Base-by-base conservation (phyloP, 1,140 invertebrate genomes). In the Sitodiplosis mosellana region DNA sequence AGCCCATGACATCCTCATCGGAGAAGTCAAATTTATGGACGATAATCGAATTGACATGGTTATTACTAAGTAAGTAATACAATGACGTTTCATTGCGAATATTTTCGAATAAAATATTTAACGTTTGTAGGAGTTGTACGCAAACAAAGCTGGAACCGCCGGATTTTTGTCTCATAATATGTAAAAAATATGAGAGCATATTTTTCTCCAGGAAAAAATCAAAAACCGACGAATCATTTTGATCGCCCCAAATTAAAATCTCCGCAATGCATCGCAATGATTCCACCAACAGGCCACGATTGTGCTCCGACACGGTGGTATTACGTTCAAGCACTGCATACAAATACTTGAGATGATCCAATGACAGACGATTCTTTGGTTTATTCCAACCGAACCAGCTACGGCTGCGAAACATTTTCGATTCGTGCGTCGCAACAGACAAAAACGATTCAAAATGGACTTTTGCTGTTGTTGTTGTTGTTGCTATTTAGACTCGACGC, bases 1-100 rank as follows among this genome's bases (percentile, higher is more conserved):
- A 99, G 5, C 94, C 95, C 91, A 99, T 97, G 2, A 99, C 92
- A 76, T 99, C 96, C 70, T 99, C 96, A 70, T 99, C 94, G 14
- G 89, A 92, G 60, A 99, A 96, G 66, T 99, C 95, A 76, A 99
- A 99, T 69, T 96, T 96, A 68, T 99, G 94, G 36, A 94, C 87
- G 62, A 99, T 99, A 59, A 99, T 99, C 33, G 87, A 92, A 69
- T 99, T 99, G 17, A 99, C 92, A 73, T 99, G 93, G 69, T 99
- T 99, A 68, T 99, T 99, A 58, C 93, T 98, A 15, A 99, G 70
- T 48, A 99, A 71, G 70, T 98, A 99, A 83, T 99, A 99, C 46
- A 99, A 69, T 42, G 93, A 97, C 33, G 94, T 99, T 71, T 98
- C 93, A 71, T 96, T 94, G 47, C 90, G 73, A 55, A 99, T 99